Base-by-base conservation (phyloP, 2,797 vertebrate species). In the Urocyon cinereoargenteus region DNA sequence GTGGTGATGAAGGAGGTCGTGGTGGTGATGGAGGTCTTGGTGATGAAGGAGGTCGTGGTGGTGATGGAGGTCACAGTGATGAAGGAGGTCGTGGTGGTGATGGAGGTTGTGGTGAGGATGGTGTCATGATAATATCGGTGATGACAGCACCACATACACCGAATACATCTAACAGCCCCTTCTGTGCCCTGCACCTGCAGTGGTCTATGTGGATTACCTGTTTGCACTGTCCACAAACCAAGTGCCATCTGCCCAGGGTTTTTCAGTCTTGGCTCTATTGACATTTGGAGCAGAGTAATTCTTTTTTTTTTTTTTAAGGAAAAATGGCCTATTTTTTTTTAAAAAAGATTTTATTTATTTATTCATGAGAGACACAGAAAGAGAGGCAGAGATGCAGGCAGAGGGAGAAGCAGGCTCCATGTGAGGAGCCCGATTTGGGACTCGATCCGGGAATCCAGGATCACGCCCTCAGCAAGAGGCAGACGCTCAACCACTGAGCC, bases 1-100 rank as follows among this genome's bases (percentile, higher is more conserved):
- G 0, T n/a, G 64, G 2, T 66, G 31, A 8, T 1, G 28, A 31
- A 3, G 28, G 14, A 12, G 61, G 12, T 31, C 0, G 14, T 31
- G 62, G 2, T n/a, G 14, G 1, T 0, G 28, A 15, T n/a, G 62
- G 28, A 3, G 62, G 28, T 64, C 13, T 0, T 31, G 62, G 6
- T 66, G 14, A 16, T 0, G 28, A 31, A 3, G 62, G 15, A 15
- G 28, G 14, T n/a, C 5, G 2, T 64, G 62, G 28, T 15, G 28
- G 14, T 2, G 28, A 66, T n/a, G 64, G 31, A 19, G n/a, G 34
- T 40, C 18, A 2, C 36, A 34, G 19, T 40, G 70, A 6, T 0
- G 1, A 64, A 3, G 14, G 28, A n/a, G 28, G 14, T 16, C 3
- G 36, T 3, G 5, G 3, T 36, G 70, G 9, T 3, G 14, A 3